These are phyloP conservation scores for Sciurus vulgaris DNA, from an alignment of 2,797 vertebrate species.

Conservation along the genomic window DNA sequence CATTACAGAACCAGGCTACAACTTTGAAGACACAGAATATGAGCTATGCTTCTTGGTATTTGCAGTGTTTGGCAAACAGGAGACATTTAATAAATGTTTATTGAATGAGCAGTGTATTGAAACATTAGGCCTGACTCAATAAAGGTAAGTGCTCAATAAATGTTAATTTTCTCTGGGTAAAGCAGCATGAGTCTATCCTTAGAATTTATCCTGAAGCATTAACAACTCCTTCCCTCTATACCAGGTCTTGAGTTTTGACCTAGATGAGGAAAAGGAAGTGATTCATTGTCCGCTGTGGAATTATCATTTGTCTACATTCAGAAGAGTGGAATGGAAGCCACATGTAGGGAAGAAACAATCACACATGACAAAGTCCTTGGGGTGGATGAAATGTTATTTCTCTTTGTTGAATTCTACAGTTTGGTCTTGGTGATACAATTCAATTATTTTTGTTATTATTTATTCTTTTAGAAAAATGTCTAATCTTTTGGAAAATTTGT, in stretches of 20 bases:
- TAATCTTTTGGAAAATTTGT: constrained; percentile 56
- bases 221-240: not conserved
- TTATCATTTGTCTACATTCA: constrained; percentile 16
- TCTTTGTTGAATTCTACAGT: constrained; percentile 50
- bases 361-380: not conserved
- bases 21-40: not conserved
- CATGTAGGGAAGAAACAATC: not conserved
- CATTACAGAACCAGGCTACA: not conserved
- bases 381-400: not conserved
- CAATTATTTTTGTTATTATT: constrained; percentile 59
- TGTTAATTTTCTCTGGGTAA: constrained; percentile 52
- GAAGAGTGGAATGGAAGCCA: not conserved
- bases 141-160: constrained; percentile 38
- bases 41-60: constrained; percentile 4
- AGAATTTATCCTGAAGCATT: constrained; percentile 26
- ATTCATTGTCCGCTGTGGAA: not conserved
- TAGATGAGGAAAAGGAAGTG: not conserved
- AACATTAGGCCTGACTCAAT: constrained; percentile 28
- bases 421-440: not conserved
- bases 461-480: constrained; percentile 51
- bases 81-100: constrained; percentile 32
- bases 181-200: not conserved
- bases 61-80: constrained; percentile 3
- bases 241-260: not conserved
- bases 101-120: not conserved